phyloP scores from a whole-genome alignment of 2,888 invertebrate species.

The Plagiodera versicolora region DNA sequence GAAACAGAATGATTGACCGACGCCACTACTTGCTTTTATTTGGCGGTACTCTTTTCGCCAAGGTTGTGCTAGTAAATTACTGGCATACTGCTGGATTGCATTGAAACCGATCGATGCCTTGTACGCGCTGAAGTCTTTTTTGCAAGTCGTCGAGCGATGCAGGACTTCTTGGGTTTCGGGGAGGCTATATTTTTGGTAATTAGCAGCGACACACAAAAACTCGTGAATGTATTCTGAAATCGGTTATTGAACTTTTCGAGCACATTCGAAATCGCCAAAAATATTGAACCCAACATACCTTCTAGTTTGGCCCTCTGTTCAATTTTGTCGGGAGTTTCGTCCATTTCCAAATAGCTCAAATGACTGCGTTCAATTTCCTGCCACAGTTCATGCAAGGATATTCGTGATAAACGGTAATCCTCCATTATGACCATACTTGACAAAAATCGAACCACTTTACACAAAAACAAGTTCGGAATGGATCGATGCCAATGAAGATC shows the following conservation, averaged over 20 bases:
- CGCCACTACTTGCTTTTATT: constrained; percentile 66
- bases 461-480: no score
- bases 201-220: constrained; percentile 75
- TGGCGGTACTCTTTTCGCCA: constrained; percentile 86
- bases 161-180: constrained; percentile 76
- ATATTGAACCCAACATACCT: no score
- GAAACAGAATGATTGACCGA: no score
- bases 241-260: neutral
- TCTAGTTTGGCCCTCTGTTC: constrained; percentile 76
- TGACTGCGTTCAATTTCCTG: constrained; percentile 75
- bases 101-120: constrained; percentile 82
- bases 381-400: constrained; percentile 69
- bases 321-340: constrained; percentile 77
- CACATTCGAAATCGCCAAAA: no score
- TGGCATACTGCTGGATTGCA: constrained; percentile 82
- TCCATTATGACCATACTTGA: constrained; percentile 52
- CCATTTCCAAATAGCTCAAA: constrained; percentile 77
- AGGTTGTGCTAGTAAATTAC: constrained; percentile 81
- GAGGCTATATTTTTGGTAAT: constrained; percentile 77
- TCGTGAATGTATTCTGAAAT: constrained; percentile 73
- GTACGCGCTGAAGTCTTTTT: constrained; percentile 78
- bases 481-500: no score
- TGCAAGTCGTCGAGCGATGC: constrained; percentile 69
- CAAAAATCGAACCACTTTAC: neutral
- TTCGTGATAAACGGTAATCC: constrained; percentile 58